Conservation (phyloP, 23 tunicate species). For the Halocynthia roretzi region DNA sequence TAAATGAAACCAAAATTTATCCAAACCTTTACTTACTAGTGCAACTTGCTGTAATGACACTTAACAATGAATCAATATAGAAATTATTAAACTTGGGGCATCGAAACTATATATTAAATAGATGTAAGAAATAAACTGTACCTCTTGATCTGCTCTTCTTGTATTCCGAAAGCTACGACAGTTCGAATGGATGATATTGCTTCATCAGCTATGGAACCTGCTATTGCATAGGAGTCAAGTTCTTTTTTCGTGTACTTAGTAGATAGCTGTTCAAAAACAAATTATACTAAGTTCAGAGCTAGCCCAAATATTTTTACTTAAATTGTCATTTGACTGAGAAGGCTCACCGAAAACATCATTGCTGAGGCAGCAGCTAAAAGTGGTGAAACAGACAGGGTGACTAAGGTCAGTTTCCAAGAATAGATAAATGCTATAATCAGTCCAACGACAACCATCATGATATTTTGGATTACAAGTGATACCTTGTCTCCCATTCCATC, state of each 20-base stretch:
- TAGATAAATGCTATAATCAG: constrained; percentile 34
- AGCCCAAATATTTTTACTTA: neutral
- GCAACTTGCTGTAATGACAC: no score
- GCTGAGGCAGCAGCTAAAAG: constrained; percentile 25
- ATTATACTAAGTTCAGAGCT: neutral
- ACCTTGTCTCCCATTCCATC: constrained; percentile 53
- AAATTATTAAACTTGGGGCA: no score
- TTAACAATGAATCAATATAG: no score
- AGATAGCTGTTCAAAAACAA: constrained; percentile 18
- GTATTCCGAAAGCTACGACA: constrained; percentile 49
- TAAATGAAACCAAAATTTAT: no score
- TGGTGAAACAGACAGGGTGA: constrained; percentile 36
- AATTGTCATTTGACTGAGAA: no score
- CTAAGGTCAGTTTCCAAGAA: constrained; percentile 51
- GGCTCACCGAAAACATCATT: constrained; percentile 30
- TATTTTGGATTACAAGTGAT: constrained; percentile 28
- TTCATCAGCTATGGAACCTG: constrained; percentile 65
- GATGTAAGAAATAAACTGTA: neutral
- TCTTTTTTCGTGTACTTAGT: constrained; percentile 40
- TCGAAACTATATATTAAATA: no score
- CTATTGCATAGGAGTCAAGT: constrained; percentile 47
- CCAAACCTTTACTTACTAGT: no score
- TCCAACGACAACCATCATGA: constrained; percentile 25
- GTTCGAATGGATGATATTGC: constrained; percentile 59
- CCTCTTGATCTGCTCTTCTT: constrained; percentile 33